phyloP scores from a whole-genome alignment of 1,140 invertebrate genomes.

The Diabrotica undecimpunctata region DNA sequence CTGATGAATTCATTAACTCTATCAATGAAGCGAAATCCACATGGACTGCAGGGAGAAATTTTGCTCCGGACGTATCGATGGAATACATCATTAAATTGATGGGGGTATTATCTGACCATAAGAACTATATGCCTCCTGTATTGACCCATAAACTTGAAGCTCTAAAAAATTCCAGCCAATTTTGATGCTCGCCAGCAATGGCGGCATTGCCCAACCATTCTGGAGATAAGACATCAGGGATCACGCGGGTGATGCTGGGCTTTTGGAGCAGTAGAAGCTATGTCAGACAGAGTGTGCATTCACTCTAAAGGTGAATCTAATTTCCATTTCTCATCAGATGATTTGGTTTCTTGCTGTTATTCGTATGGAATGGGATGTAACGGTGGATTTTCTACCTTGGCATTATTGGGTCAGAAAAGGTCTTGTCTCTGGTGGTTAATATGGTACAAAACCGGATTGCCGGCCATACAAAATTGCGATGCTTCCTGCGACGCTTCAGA shows the following conservation, averaged over 20 bases:
- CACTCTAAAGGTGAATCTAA: slow-evolving; percentile 70
- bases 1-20: slow-evolving; percentile 61
- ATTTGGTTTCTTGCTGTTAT: slow-evolving; percentile 80
- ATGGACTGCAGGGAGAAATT: slow-evolving; percentile 64
- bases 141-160: slow-evolving; percentile 44
- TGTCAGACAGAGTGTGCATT: slow-evolving; percentile 88
- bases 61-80: slow-evolving; percentile 54
- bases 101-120: slow-evolving; percentile 61
- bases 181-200: slow-evolving; percentile 80
- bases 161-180: slow-evolving; percentile 61
- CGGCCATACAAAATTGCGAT: too few species aligned
- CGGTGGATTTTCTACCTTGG: slow-evolving; percentile 86
- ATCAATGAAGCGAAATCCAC: slow-evolving; percentile 52
- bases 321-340: slow-evolving; percentile 80
- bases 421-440: slow-evolving; percentile 81
- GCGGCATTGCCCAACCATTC: slow-evolving; percentile 80
- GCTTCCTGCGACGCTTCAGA: too few species aligned
- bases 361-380: slow-evolving; percentile 83
- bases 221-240: slow-evolving; percentile 76
- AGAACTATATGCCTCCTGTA: slow-evolving; percentile 43
- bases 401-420: slow-evolving; percentile 75
- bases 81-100: slow-evolving; percentile 63
- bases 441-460: slow-evolving; percentile 66
- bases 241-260: slow-evolving; percentile 73
- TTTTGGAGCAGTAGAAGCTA: slow-evolving; percentile 90